Evolutionary conservation across 2,888 invertebrate species (phyloP).

Genomic region (Aphodius granarius): DNA sequence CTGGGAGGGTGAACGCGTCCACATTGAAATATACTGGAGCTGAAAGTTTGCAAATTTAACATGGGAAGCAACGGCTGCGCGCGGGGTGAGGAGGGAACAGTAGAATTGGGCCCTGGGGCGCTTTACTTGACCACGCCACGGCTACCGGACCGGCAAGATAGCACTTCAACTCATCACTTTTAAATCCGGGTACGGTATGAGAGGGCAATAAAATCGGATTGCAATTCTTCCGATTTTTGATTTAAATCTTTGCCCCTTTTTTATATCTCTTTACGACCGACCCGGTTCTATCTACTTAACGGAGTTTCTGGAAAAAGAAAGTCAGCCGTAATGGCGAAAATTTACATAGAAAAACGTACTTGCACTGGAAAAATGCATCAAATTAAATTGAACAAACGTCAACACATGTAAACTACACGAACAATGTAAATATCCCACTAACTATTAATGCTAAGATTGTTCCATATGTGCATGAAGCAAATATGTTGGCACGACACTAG

Average conservation of each 20-base stretch:
- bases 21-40: not conserved
- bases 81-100: not conserved
- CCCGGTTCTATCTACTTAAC: not conserved
- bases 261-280: not conserved
- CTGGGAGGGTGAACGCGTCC: not conserved
- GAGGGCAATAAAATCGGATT: constrained; percentile 9
- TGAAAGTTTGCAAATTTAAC: constrained; percentile 5
- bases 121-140: not conserved
- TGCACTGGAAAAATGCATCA: too few species aligned
- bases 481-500: too few species aligned
- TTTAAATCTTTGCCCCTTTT: constrained; percentile 6
- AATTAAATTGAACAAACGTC: too few species aligned
- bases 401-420: too few species aligned
- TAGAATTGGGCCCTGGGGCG: not conserved
- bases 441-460: too few species aligned
- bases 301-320: not conserved
- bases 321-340: not conserved
- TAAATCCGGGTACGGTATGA: constrained; percentile 7
- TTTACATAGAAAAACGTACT: too few species aligned
- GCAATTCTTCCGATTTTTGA: constrained; percentile 9
- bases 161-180: constrained; percentile 7
- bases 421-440: too few species aligned
- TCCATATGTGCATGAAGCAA: too few species aligned
- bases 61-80: not conserved
- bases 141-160: not conserved